Base-by-base conservation (phyloP, 2,888 invertebrate species). In the Coelopa pilipes region DNA sequence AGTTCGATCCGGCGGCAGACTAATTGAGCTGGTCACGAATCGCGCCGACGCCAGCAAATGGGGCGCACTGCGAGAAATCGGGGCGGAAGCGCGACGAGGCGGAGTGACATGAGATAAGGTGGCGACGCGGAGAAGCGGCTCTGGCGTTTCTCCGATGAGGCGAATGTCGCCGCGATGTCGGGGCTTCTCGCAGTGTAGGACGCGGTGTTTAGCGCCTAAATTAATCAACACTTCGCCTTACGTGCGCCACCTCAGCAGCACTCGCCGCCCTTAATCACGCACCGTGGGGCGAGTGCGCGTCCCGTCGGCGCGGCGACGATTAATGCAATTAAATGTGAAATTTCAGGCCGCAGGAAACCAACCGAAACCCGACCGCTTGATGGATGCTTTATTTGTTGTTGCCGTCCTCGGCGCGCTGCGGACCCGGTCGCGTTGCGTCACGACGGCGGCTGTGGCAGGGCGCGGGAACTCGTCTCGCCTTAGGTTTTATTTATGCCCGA, bases 211-310 rank as follows among this genome's bases (percentile, higher is more conserved):
- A 59, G 46, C 24, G 50, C 70, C 50, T 50, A 71, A 70, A 71
- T 63, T 63, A 71, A 55, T 71, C 63, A 65, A 55, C 71, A 71
- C 71, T 71, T 65, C 60, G 55, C 4, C 55, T 65, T 65, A 45
- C 34, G 53, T 55, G 65, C 65, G 57, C 55, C 71, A 55, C 71
- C 71, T 70, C 70, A 70, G 70, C 70, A 70, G 70, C 47, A 69
- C 19, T 70, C 70, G 59, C 49, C 24, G 49, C 60, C 60, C 60
- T 71, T 65, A 71, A 71, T 71, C 65, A 71, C 55, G 46, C 63
- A 45, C 71, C 71, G 63, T 71, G 63, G 55, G 71, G 19, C 65
- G 45, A 71, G 45, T 63, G 53, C 59, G 70, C n/a, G 11, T 53
- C 45, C 24, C 46, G 12, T 47, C 19, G 46, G 49, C 21, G 1